These are phyloP conservation scores for Schizopygopsis pylzovi DNA, from an alignment of 2,797 vertebrate genomes.

Conservation along the genomic window DNA sequence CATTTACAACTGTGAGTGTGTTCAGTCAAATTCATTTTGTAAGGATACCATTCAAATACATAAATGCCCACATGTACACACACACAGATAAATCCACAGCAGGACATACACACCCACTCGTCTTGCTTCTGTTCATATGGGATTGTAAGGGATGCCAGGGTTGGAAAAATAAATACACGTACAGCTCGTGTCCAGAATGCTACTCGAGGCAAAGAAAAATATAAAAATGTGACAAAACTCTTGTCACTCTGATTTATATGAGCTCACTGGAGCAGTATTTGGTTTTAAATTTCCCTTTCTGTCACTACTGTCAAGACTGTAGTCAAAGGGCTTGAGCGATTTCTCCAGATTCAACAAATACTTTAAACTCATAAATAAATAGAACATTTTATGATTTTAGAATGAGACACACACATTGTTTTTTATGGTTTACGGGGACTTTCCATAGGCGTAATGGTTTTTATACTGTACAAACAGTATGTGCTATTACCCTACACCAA, in stretches of 20 bases:
- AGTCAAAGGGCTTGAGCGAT: not conserved
- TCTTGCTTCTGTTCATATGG: constrained; percentile 33
- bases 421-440: no score
- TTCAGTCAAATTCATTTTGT: constrained; percentile 7
- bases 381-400: not conserved
- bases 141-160: constrained; percentile 29
- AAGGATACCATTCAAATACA: not conserved
- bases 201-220: not conserved
- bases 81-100: constrained; percentile 38
- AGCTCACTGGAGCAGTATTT: not conserved
- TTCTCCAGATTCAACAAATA: not conserved
- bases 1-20: not conserved
- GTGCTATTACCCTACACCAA: no score
- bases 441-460: no score
- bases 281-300: not conserved
- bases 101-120: constrained; percentile 11
- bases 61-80: constrained; percentile 11
- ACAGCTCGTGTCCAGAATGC: constrained; percentile 13
- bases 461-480: no score
- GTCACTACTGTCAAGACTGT: not conserved
- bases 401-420: not conserved
- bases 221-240: not conserved
- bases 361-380: not conserved
- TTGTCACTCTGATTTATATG: constrained; percentile 35
- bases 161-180: constrained; percentile 29